Evolutionary conservation across 1,140 invertebrate genomes (phyloP).

Genomic region (Apolygus lucorum): DNA sequence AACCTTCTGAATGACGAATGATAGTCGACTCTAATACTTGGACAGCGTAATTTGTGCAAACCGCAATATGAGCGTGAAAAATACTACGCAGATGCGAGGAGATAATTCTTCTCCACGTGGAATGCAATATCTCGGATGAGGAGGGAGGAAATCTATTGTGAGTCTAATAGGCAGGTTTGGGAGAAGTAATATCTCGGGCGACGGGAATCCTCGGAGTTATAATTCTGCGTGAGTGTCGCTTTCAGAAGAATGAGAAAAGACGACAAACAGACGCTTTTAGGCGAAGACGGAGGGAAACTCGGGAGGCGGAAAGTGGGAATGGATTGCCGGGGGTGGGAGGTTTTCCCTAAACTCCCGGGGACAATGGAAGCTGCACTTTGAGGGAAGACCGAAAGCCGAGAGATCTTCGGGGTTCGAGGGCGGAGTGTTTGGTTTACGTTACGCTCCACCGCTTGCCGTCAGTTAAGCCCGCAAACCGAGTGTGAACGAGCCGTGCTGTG

Average conservation of each 20-base stretch:
- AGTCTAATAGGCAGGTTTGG: slow-evolving; percentile 10
- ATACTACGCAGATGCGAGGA: neutral
- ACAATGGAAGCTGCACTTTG: slow-evolving; percentile 10
- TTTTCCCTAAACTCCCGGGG: slow-evolving; percentile 2
- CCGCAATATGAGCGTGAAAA: neutral
- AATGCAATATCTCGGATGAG: neutral
- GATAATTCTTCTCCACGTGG: neutral
- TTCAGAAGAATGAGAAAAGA: slow-evolving; percentile 21
- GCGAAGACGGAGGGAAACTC: neutral
- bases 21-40: no score
- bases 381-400: neutral
- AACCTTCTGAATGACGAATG: no score
- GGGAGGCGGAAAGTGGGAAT: neutral
- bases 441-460: neutral
- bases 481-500: slow-evolving; percentile 17
- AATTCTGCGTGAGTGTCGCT: slow-evolving; percentile 21
- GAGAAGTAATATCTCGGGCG: neutral
- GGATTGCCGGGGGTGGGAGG: slow-evolving; percentile 4
- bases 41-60: no score
- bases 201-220: slow-evolving; percentile 4
- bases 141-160: neutral
- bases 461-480: slow-evolving; percentile 21
- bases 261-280: slow-evolving; percentile 23
- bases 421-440: slow-evolving; percentile 21
- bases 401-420: slow-evolving; percentile 4